Base-by-base conservation (phyloP, 1,140 invertebrate genomes). In the Drosophila ficusphila region DNA sequence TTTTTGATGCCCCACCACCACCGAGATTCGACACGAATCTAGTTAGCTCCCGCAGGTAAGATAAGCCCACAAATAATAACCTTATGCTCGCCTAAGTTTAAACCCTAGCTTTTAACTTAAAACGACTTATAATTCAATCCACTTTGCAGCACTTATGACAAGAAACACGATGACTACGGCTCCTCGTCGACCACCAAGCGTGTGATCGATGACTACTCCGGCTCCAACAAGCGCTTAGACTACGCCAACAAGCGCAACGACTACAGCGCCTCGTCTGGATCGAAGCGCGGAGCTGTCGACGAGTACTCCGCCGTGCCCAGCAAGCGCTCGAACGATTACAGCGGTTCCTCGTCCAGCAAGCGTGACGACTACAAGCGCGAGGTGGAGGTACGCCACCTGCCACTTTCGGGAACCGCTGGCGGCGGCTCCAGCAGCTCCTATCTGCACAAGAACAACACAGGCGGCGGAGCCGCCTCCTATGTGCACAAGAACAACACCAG, bases 1-100 rank as follows among this genome's bases (percentile, higher is more conserved):
- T 92, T 9, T 93, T 92, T 74, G 92, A 92, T 60, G 91, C 90
- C n/a, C 90, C 92, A 34, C 90, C 91, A 12, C 90, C 91, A 12
- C 91, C 91, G 14, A 70, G 91, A 29, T 91, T 91, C 52, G 91
- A 91, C 74, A 47, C 90, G 5, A 76, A 70, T 31, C 62, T 91
- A 49, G 81, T 85, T 12, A 74, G 76, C 60, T 89, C 89, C 25
- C 76, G 85, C 74, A 90, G 74, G 89, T 90, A 67, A 61, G 70
- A 58, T 27, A n/a, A n/a, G n/a, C n/a, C n/a, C n/a, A n/a, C n/a
- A n/a, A n/a, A n/a, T n/a, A n/a, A n/a, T n/a, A n/a, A n/a, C n/a
- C n/a, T n/a, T n/a, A n/a, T n/a, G n/a, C n/a, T n/a, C n/a, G n/a
- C n/a, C n/a, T n/a, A n/a, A n/a, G n/a, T n/a, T n/a, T n/a, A n/a